Conservation (phyloP, 2,113 vertebrate genomes). For the Mellivora capensis region DNA sequence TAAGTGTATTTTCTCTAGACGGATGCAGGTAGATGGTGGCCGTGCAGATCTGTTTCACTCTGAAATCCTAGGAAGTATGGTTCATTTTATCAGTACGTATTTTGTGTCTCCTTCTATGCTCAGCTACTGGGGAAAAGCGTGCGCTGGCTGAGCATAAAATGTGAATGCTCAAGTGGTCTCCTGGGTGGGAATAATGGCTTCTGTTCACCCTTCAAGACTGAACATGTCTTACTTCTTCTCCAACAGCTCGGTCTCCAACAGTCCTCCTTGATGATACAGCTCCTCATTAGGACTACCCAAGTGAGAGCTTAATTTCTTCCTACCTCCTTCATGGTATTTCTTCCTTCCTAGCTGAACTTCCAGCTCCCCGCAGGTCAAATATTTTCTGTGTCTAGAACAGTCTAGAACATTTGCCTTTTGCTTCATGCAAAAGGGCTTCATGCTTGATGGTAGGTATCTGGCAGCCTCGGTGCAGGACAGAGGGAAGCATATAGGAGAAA, state of each 20-base stretch:
- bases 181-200: background rate
- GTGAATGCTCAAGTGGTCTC: background rate
- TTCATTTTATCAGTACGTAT: background rate
- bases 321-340: background rate
- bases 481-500: background rate
- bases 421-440: background rate
- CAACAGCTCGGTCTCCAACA: rapidly evolving
- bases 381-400: background rate
- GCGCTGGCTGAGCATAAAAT: background rate
- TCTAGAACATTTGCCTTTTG: background rate
- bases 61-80: background rate
- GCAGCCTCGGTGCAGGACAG: background rate
- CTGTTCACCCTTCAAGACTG: background rate
- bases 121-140: rapidly evolving
- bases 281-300: background rate
- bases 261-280: background rate
- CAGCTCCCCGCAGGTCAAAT: background rate
- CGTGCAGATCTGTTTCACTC: background rate
- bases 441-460: background rate
- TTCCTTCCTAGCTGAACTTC: background rate
- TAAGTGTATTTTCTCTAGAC: background rate
- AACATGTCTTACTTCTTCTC: background rate
- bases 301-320: background rate
- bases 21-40: background rate
- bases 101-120: background rate